Percentiles rank a stretch among this genome's conserved stretches.
Conservation (phyloP, 2,888 invertebrate species). For the Dendrolimus houi region DNA sequence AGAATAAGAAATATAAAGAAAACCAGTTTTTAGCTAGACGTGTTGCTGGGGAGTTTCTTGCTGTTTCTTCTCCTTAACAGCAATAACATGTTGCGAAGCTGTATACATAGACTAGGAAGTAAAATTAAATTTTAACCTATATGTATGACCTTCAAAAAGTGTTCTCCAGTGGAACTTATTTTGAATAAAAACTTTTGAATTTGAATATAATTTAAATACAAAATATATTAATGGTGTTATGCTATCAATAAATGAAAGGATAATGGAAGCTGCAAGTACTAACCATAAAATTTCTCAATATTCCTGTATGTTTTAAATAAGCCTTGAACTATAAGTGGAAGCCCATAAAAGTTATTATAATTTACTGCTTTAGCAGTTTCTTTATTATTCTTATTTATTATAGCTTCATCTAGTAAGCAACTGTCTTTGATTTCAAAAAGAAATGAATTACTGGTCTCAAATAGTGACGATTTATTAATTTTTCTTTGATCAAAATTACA, state of each 20-base stretch:
- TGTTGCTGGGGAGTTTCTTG: no score
- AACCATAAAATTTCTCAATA: slow-evolving; percentile 89
- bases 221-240: no score
- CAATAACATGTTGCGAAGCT: no score
- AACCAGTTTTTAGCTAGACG: no score
- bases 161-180: no score
- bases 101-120: no score
- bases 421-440: slow-evolving; percentile 53
- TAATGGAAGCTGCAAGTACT: slow-evolving; percentile 22
- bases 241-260: neutral
- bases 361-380: slow-evolving; percentile 9
- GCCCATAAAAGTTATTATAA: slow-evolving; percentile 81
- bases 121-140: no score
- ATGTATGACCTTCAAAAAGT: no score
- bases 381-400: slow-evolving; percentile 14
- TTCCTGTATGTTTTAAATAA: slow-evolving; percentile 86
- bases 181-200: no score
- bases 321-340: slow-evolving; percentile 82
- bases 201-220: no score
- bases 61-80: no score
- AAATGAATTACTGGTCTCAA: slow-evolving; percentile 63
- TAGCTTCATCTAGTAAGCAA: slow-evolving; percentile 21
- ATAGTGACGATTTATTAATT: slow-evolving; percentile 30
- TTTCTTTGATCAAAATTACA: slow-evolving; percentile 40
- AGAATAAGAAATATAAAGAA: no score